Conservation (phyloP, 2,888 invertebrate genomes). For the Amphipyra berbera region DNA sequence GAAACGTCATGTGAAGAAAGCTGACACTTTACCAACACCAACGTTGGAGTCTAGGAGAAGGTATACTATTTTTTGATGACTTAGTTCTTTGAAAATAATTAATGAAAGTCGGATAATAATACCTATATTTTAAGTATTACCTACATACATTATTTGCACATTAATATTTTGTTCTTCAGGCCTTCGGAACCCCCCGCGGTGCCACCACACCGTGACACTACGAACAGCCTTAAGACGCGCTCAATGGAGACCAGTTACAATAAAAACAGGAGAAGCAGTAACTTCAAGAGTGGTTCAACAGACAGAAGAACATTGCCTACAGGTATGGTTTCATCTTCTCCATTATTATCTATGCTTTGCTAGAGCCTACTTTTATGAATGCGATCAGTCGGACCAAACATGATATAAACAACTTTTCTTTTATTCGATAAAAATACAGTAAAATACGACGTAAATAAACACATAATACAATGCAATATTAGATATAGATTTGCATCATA, state of each 20-base stretch:
- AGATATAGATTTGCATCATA: no score
- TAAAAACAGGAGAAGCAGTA: slow-evolving; percentile 89
- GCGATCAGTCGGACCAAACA: no score
- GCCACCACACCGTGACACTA: slow-evolving; percentile 92
- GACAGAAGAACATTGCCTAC: slow-evolving; percentile 94
- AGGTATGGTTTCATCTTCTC: slow-evolving; percentile 76
- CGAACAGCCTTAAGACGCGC: slow-evolving; percentile 94
- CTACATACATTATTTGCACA: neutral
- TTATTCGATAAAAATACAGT: no score
- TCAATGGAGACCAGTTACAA: slow-evolving; percentile 96
- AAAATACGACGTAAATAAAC: no score
- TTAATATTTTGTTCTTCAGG: slow-evolving; percentile 63
- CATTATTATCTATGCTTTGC: neutral
- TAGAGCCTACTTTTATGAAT: no score
- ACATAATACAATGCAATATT: no score
- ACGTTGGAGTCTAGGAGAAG: slow-evolving; percentile 86
- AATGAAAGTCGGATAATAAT: no score
- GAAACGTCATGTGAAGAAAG: slow-evolving; percentile 85
- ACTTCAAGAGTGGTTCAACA: slow-evolving; percentile 90
- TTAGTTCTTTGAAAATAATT: no score
- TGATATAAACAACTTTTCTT: no score
- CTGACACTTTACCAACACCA: slow-evolving; percentile 89
- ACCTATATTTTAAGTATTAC: neutral
- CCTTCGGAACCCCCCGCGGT: slow-evolving; percentile 92
- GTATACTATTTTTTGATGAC: slow-evolving; percentile 59